Base-by-base conservation (phyloP, 2,797 vertebrate genomes). In the Sebastes itinus region DNA sequence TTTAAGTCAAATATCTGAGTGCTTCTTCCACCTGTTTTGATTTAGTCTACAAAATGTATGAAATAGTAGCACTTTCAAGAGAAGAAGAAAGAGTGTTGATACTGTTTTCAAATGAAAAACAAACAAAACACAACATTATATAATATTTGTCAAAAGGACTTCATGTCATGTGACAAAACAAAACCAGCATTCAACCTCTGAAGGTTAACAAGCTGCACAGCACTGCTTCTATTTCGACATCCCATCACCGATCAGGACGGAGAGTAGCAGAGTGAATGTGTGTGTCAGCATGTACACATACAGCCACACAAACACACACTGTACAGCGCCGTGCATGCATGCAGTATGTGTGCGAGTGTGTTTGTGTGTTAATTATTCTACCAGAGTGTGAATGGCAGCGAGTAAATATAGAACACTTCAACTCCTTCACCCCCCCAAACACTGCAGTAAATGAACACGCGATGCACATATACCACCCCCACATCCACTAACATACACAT, bases 321-420 rank as follows among this genome's bases (percentile, higher is more conserved):
- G 35, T 20, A 65, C 75, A 75, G 52, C 5, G 5, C 35, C 46
- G 59, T 62, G 63, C 74, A 67, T 55, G 60, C 60, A 73, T 33
- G 58, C 65, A 42, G 63, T 55, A n/a, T 83, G 72, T 85, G 82
- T 86, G 84, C 66, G 74, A 46, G 77, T 88, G 79, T 82, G 83
- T 87, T 33, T 87, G 69, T 88, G 87, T 82, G 90, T 88, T 90
- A 93, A 93, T 92, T 89, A 90, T 87, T 85, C 91, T 49, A 83
- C 7, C 89, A 73, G 56, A 82, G 81, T 88, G 87, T 91, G 88
- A 91, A 91, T 91, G 83, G 81, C 84, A 83, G 81, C 14, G 69
- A 87, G 87, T 92, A 94, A 92, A 92, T 92, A 93, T 91, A 93
- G 94, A 91, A 88, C 35, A 33, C 88, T 91, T 91, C 87, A 90